A percentile compares a stretch with the other conserved stretches of the same genome.
Conservation (phyloP, 2,888 invertebrate genomes). For the Volucella zonaria region DNA sequence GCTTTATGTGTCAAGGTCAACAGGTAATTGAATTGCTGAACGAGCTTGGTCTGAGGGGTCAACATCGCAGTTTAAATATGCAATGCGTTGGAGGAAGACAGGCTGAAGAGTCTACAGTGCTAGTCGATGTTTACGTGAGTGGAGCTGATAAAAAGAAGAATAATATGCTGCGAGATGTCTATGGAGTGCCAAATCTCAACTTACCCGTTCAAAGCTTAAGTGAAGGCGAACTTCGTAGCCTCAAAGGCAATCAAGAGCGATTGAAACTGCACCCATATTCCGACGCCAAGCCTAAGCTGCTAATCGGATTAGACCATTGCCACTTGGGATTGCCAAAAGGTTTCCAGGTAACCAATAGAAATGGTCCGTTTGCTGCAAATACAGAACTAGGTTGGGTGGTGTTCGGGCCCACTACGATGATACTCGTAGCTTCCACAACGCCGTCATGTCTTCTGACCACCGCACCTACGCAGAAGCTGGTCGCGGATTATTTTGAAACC, state of each 20-base stretch:
- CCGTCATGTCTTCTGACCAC: conserved; percentile 17
- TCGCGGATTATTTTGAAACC: conserved; percentile 31
- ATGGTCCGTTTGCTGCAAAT: conserved; percentile 31
- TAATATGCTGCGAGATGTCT: conserved; percentile 27
- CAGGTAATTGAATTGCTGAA: conserved; percentile 52
- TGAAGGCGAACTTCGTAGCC: background rate
- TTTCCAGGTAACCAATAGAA: background rate
- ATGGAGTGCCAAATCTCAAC: background rate
- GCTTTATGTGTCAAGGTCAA: conserved; percentile 28
- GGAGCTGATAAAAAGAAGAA: conserved; percentile 48
- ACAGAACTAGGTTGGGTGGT: conserved; percentile 48
- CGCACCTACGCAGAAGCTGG: conserved; percentile 1
- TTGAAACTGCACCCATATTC: conserved; percentile 27
- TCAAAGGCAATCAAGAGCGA: background rate
- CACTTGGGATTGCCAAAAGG: conserved; percentile 41
- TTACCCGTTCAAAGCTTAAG: too few relatives aligned
- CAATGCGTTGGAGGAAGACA: too few relatives aligned
- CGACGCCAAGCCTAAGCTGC: conserved; percentile 29
- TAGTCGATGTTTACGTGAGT: conserved; percentile 4
- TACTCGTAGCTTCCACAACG: background rate
- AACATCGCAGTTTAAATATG: background rate
- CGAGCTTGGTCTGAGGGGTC: conserved; percentile 29
- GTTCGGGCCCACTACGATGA: conserved; percentile 13
- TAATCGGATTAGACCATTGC: conserved; percentile 54
- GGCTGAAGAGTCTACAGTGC: too few relatives aligned